A percentile compares a stretch with the other conserved stretches of the same genome.
phyloP scores from a whole-genome alignment of 2,888 invertebrate species.

The Leptogaster cylindrica region DNA sequence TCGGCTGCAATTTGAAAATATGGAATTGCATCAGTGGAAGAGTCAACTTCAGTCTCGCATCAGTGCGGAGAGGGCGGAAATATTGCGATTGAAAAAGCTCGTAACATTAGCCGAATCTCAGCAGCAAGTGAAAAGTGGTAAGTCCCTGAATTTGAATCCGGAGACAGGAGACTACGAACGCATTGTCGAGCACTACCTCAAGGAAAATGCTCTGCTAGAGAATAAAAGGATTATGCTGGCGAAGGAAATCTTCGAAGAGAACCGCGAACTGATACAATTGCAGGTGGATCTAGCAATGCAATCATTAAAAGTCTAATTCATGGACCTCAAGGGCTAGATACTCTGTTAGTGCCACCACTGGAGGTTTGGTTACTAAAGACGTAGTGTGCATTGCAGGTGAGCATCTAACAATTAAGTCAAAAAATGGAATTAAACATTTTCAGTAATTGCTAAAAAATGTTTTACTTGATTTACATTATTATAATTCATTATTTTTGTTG shows the following conservation, averaged over 20 bases:
- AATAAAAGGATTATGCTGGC: constrained; percentile 72
- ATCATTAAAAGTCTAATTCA: constrained; percentile 23
- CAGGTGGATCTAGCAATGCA: constrained; percentile 69
- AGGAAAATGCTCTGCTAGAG: constrained; percentile 72
- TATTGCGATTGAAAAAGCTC: constrained; percentile 69
- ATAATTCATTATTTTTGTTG: no score
- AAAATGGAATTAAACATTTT: no score
- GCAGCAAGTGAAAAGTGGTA: constrained; percentile 45
- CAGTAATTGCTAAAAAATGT: no score
- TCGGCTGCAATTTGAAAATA: constrained; percentile 71
- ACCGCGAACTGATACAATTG: constrained; percentile 73
- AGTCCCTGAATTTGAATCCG: constrained; percentile 36
- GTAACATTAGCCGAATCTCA: constrained; percentile 59
- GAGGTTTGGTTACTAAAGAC: no score
- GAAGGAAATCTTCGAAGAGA: constrained; percentile 75
- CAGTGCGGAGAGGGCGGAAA: constrained; percentile 75
- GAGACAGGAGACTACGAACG: constrained; percentile 61
- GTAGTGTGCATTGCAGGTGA: no score
- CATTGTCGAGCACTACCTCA: constrained; percentile 64
- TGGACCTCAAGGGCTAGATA: no score
- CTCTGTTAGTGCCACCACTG: no score
- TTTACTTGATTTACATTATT: no score
- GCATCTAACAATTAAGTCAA: no score
- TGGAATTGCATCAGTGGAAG: constrained; percentile 72
- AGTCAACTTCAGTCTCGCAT: constrained; percentile 73